Conservation (phyloP, 1,140 invertebrate genomes). For the Harlomillsia oculata region DNA sequence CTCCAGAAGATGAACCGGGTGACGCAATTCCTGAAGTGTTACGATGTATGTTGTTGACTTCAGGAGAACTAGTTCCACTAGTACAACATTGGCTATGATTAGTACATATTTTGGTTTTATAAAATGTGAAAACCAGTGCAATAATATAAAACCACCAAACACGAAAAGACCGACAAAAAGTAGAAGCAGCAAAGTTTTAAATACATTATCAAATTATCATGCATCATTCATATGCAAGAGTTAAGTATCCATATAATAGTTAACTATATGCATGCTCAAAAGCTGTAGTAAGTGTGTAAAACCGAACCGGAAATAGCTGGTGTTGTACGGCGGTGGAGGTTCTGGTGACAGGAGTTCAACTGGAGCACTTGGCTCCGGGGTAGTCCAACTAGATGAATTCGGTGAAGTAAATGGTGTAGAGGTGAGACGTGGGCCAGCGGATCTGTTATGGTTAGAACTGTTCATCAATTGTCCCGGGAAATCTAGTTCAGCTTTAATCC, state of each 20-base stretch:
- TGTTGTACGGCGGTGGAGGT: slow-evolving; percentile 34
- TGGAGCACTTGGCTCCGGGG: slow-evolving; percentile 13
- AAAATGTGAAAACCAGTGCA: background rate
- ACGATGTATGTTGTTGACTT: background rate
- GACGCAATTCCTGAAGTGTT: slow-evolving; percentile 6
- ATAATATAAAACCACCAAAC: background rate
- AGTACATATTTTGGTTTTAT: background rate
- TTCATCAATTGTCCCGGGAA: no score
- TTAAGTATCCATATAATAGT: no score
- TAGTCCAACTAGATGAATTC: slow-evolving; percentile 4
- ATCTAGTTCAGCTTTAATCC: slow-evolving; percentile 42
- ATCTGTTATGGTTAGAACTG: no score
- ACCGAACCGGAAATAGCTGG: slow-evolving; percentile 23
- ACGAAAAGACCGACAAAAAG: background rate
- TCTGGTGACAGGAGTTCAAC: slow-evolving; percentile 5
- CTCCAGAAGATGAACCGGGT: no score
- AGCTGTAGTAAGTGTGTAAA: background rate
- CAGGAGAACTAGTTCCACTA: slow-evolving; percentile 6
- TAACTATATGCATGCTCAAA: background rate
- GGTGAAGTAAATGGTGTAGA: slow-evolving; percentile 24
- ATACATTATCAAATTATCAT: background rate
- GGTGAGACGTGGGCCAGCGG: background rate
- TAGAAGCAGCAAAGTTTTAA: background rate
- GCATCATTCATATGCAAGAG: background rate
- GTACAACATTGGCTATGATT: slow-evolving; percentile 11